Conservation (phyloP, 2,113 vertebrate genomes). For the Mobula hypostoma region DNA sequence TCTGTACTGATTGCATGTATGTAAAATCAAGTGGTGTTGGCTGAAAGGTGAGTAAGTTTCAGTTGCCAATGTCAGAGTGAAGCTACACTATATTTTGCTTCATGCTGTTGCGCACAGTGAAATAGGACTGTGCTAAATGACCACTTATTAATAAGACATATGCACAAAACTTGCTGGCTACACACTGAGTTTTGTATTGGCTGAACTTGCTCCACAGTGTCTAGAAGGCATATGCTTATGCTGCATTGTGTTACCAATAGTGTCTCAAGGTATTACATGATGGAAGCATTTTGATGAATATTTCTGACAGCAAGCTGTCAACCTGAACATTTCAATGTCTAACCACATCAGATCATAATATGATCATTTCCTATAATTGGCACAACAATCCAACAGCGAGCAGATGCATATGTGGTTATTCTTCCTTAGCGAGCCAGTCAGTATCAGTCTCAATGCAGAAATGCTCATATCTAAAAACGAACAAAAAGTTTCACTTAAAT, state of each 20-base stretch:
- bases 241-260: conserved; percentile 29
- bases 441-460: not conserved
- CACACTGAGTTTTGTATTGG: not conserved
- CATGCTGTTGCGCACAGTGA: not conserved
- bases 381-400: not conserved
- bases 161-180: not conserved
- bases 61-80: not conserved
- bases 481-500: not conserved
- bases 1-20: not conserved
- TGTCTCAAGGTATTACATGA: conserved; percentile 14
- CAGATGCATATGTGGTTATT: not conserved
- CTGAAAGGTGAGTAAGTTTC: not conserved
- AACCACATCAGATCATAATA: conserved; percentile 16
- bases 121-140: not conserved
- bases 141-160: not conserved
- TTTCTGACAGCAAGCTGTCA: conserved; percentile 20
- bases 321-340: conserved; percentile 14
- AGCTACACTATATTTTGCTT: not conserved
- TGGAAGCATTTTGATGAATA: not conserved
- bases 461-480: not conserved
- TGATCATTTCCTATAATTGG: not conserved
- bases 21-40: not conserved
- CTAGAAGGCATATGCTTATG: conserved; percentile 27
- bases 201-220: not conserved
- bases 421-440: not conserved